phyloP scores from a whole-genome alignment of 2,888 invertebrate genomes.

The Drosophila conformis region DNA sequence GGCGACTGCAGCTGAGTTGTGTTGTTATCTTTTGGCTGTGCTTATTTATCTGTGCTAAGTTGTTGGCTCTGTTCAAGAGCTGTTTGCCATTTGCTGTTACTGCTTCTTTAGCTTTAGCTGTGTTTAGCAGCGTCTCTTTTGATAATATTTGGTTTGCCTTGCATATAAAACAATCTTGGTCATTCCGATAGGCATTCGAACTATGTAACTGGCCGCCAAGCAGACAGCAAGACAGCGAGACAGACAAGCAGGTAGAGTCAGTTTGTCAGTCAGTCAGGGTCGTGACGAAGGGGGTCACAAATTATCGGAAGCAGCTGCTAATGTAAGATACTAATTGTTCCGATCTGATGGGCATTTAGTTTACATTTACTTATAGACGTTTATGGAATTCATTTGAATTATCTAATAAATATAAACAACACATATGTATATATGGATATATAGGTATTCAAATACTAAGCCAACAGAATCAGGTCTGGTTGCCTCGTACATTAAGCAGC shows the following conservation, averaged over 20 bases:
- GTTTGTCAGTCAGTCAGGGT: slow-evolving; percentile 40
- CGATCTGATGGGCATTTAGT: background rate
- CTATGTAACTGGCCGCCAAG: slow-evolving; percentile 55
- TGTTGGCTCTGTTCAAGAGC: slow-evolving; percentile 48
- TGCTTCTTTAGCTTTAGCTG: slow-evolving; percentile 5
- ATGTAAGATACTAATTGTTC: slow-evolving; percentile 11
- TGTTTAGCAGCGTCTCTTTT: slow-evolving; percentile 70
- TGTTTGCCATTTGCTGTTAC: slow-evolving; percentile 42
- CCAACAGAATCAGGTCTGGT: background rate
- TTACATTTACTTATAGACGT: background rate
- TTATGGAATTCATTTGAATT: background rate
- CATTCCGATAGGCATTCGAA: slow-evolving; percentile 72
- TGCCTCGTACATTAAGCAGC: background rate
- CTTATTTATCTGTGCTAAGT: slow-evolving; percentile 62
- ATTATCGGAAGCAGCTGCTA: slow-evolving; percentile 11
- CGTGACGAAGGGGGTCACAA: slow-evolving; percentile 42
- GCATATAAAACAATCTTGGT: slow-evolving; percentile 81
- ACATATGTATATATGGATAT: too few species aligned
- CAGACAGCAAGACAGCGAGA: slow-evolving; percentile 26
- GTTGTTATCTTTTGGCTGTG: slow-evolving; percentile 52
- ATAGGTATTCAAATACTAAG: background rate
- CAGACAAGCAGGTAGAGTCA: slow-evolving; percentile 4
- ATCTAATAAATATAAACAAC: background rate
- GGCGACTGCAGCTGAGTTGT: slow-evolving; percentile 62
- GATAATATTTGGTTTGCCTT: slow-evolving; percentile 77